phyloP scores from a whole-genome alignment of 2,797 vertebrate species.

The Arrhamphus sclerolepis region DNA sequence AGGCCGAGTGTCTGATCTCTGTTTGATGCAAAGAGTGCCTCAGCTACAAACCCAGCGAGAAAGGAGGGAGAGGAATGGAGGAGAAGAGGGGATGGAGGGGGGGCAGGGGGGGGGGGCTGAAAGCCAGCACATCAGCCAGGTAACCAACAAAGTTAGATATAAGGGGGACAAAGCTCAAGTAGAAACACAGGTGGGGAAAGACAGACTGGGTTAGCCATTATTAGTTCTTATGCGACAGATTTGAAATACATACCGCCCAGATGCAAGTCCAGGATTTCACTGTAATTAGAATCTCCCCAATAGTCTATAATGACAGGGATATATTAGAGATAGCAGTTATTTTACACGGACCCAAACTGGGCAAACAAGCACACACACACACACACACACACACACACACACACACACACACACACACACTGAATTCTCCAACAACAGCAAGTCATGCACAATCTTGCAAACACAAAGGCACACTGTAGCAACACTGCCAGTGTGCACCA shows the following conservation, averaged over 20 bases:
- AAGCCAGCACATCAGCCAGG: conserved; percentile 39
- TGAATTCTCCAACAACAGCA: conserved; percentile 55
- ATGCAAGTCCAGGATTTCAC: conserved; percentile 99
- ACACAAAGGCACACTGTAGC: conserved; percentile 49
- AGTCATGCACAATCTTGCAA: conserved; percentile 76
- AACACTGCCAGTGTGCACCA: conserved; percentile 62
- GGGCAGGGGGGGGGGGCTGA: conserved; percentile 30
- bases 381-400: not conserved
- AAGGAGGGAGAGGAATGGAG: not conserved
- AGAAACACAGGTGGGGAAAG: conserved; percentile 35
- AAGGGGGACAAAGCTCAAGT: conserved; percentile 60
- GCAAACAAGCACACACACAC: conserved; percentile 45
- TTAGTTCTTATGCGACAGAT: conserved; percentile 86
- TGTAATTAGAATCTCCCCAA: conserved; percentile 99
- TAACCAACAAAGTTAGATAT: conserved; percentile 29
- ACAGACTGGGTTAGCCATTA: conserved; percentile 85
- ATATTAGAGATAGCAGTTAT: conserved; percentile 94
- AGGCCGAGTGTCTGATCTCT: conserved; percentile 55
- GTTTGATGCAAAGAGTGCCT: conserved; percentile 54
- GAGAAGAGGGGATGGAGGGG: conserved; percentile 9
- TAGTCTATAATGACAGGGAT: conserved; percentile 99
- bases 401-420: conserved; percentile 29
- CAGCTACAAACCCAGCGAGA: conserved; percentile 43
- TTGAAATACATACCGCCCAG: conserved; percentile 99
- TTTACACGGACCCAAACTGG: conserved; percentile 78